Percentiles rank a stretch among this genome's conserved stretches.
Evolutionary conservation across 1,140 invertebrate genomes (phyloP).

Genomic region (Papilio aristodemus): DNA sequence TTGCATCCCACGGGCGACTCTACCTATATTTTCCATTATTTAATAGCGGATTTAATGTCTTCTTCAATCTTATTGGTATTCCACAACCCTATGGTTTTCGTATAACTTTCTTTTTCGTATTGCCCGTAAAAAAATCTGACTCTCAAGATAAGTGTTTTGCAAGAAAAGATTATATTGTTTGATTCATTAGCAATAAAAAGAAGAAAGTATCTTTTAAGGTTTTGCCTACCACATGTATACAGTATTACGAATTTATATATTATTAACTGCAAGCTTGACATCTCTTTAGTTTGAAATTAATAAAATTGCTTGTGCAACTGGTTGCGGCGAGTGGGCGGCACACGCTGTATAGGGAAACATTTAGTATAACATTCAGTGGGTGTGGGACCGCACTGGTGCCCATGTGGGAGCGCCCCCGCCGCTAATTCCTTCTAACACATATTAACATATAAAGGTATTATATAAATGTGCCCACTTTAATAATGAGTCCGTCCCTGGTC

Average conservation of each 20-base stretch:
- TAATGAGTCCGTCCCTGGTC: too few species aligned
- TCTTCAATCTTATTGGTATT: not conserved
- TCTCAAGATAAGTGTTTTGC: not conserved
- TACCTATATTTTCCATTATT: constrained; percentile 33
- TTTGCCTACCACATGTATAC: too few species aligned
- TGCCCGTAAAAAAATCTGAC: not conserved
- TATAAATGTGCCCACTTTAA: not conserved
- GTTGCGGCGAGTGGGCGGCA: constrained; percentile 44
- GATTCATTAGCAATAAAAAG: not conserved
- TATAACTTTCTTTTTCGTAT: not conserved
- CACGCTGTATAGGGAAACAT: constrained; percentile 46
- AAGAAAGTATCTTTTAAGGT: not conserved
- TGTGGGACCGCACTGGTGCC: constrained; percentile 40
- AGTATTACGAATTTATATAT: not conserved
- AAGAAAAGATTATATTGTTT: too few species aligned
- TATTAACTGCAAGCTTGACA: constrained; percentile 2
- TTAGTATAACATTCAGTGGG: constrained; percentile 39
- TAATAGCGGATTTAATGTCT: not conserved
- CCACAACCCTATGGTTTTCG: not conserved
- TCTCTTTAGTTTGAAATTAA: constrained; percentile 41
- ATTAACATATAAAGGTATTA: constrained; percentile 33
- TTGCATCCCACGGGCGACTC: constrained; percentile 42
- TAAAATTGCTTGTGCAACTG: constrained; percentile 47
- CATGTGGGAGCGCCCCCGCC: constrained; percentile 49
- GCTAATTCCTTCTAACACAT: constrained; percentile 41